Base-by-base conservation (phyloP, 2,113 vertebrate species). In the Theristicus caerulescens region DNA sequence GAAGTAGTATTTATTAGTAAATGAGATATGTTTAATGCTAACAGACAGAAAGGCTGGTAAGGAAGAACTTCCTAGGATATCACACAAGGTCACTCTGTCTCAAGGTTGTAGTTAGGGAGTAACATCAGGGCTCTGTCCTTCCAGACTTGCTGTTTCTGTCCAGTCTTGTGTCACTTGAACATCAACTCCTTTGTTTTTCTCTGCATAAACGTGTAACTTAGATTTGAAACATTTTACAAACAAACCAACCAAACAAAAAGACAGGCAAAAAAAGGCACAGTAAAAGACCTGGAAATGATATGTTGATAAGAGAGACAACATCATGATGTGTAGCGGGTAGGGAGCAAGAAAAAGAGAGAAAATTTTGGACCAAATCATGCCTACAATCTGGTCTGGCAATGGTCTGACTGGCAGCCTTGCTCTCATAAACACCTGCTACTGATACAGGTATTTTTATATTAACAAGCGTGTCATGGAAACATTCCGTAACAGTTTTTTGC, bases 391-490 rank as follows among this genome's bases (percentile, higher is more conserved):
- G 69, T 32, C 40, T 80, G 58, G 93, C 79, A 74, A 40, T 49
- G 13, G 31, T 87, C 74, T 77, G 93, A 91, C 36, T 74, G 82
- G 36, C 61, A 81, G 54, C 19, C 79, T 81, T 81, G 31, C 27
- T 93, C 62, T 86, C 46, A 47, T 77, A 70, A 93, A 95, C 65
- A 76, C 5, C 31, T 47, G 49, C 34, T 92, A 94, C 79, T 90
- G 72, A 93, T 87, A 94, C 15, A 21, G 44, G 73, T 93, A 96
- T 83, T 97, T 97, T 95, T 92, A 71, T 78, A 88, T 95, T 96
- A 93, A 86, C 59, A 83, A 92, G 71, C 40, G 46, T 74, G 42
- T 78, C 10, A 26, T 85, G 34, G 58, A 96, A 94, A 74, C 38
- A 84, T 49, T 65, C 61, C 58, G 73, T 77, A 73, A 89, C 78